Evolutionary conservation across 2,888 invertebrate genomes (phyloP).

Genomic region (Catocala sponsa): DNA sequence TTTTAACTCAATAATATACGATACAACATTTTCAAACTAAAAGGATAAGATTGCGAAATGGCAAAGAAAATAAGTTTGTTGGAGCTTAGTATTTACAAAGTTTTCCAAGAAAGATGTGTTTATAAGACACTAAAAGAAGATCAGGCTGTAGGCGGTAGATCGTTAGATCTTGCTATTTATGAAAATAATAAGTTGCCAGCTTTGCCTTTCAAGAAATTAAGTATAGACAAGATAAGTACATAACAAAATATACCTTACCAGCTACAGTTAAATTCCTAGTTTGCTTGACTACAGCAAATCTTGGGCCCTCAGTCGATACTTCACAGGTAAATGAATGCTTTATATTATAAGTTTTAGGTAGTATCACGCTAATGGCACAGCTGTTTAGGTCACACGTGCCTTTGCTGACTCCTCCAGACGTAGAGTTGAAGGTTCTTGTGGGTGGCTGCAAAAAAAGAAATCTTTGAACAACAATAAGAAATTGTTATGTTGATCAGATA

Average conservation of each 20-base stretch:
- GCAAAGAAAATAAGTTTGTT: too few species aligned
- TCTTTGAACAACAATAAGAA: not conserved
- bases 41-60: not conserved
- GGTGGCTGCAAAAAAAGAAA: constrained; percentile 63
- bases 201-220: not conserved
- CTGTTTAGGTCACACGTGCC: constrained; percentile 72
- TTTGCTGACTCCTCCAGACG: constrained; percentile 65
- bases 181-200: not conserved
- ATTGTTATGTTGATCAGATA: not conserved
- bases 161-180: too few species aligned
- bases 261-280: constrained; percentile 81
- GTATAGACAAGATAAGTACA: not conserved
- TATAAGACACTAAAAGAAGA: not conserved
- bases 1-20: not conserved
- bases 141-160: too few species aligned
- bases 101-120: not conserved
- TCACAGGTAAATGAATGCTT: constrained; percentile 79
- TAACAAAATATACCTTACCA: constrained; percentile 58
- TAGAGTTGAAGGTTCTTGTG: constrained; percentile 78
- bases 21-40: not conserved
- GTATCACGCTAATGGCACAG: constrained; percentile 73
- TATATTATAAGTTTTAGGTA: constrained; percentile 73
- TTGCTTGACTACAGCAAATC: constrained; percentile 82
- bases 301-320: constrained; percentile 80
- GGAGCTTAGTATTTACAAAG: not conserved